Evolutionary conservation across 2,113 vertebrate species (phyloP), one percentile per base, ranked within the genome.

Genomic region (Pipa parva): DNA sequence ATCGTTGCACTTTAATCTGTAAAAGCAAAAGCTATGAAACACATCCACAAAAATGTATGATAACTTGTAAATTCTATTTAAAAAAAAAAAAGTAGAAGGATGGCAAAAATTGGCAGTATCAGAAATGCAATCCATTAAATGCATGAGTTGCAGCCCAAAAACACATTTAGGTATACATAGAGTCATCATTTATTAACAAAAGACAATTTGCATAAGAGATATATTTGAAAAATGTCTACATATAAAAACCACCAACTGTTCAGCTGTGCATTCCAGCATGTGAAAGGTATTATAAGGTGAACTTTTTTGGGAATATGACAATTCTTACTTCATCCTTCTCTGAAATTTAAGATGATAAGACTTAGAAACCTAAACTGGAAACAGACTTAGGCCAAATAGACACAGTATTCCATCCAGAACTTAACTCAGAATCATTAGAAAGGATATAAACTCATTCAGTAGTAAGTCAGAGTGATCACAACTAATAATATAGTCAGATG

Each of bases 211-310:
- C n/a, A n/a, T n/a, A n/a, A n/a, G n/a, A n/a, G n/a, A n/a, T n/a
- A n/a, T n/a, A n/a, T n/a, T n/a, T n/a, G n/a, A 36, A 56, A 31
- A 56, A 56, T 31, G 26, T 31, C 52, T 18, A 18, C 17, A 11
- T 56, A 31, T 20, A 17, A 31, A 6, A 56, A 27, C 25, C 52
- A 29, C 17, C 52, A 31, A 56, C 26, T 29, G 52, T 56, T 29
- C 7, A 56, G 27, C 52, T 4, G 28, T 56, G 28, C 52, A 56
- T 56, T 18, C 52, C 27, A 56, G 17, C n/a, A 56, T 31, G 52
- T 18, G 28, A 56, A 56, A 56, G 52, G 52, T 56, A 56, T 56
- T 56, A 56, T 31, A 11, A 56, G 52, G 52, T 17, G 13, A 56
- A 56, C 27, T 56, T 20, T 31, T 10, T 56, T 56, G 25, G 28